Percentiles rank a stretch among this genome's conserved stretches.
Conservation (phyloP, 2,888 invertebrate species). For the Bursaphelenchus okinawaensis region DNA sequence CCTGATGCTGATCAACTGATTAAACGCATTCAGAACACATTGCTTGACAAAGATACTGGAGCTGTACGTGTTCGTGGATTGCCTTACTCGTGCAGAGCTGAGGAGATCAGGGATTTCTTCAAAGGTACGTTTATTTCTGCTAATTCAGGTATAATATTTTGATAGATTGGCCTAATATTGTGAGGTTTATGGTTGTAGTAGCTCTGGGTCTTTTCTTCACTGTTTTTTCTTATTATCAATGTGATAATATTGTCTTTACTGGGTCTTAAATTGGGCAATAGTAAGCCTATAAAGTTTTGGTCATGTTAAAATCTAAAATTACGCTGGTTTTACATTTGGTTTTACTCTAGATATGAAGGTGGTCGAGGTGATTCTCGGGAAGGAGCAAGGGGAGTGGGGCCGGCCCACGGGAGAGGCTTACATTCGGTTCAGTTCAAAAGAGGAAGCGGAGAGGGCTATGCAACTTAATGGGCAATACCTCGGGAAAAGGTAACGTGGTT, state of each 20-base stretch:
- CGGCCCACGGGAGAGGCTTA: conserved; percentile 53
- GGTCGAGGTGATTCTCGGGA: conserved; percentile 49
- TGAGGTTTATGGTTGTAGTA: too few relatives aligned
- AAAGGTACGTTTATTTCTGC: conserved; percentile 24
- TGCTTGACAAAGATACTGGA: not conserved
- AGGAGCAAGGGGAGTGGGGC: conserved; percentile 42
- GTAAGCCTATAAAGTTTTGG: too few relatives aligned
- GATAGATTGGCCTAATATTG: too few relatives aligned
- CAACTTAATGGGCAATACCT: conserved; percentile 47
- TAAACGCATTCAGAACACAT: conserved; percentile 14
- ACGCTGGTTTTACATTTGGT: too few relatives aligned
- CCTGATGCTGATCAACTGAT: conserved; percentile 25
- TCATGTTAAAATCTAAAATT: too few relatives aligned
- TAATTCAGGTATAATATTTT: conserved; percentile 4
- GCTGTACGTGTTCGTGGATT: conserved; percentile 24
- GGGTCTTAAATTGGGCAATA: too few relatives aligned
- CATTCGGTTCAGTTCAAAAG: conserved; percentile 38
- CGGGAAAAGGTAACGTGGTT: conserved; percentile 47
- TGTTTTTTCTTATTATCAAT: too few relatives aligned
- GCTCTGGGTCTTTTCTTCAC: too few relatives aligned
- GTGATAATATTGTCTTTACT: too few relatives aligned
- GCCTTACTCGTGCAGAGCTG: conserved; percentile 27
- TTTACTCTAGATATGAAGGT: conserved; percentile 41
- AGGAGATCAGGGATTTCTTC: conserved; percentile 28
- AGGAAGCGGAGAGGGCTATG: conserved; percentile 42